phyloP scores from a whole-genome alignment of 2,888 invertebrate genomes.

The Aphidius colemani region DNA sequence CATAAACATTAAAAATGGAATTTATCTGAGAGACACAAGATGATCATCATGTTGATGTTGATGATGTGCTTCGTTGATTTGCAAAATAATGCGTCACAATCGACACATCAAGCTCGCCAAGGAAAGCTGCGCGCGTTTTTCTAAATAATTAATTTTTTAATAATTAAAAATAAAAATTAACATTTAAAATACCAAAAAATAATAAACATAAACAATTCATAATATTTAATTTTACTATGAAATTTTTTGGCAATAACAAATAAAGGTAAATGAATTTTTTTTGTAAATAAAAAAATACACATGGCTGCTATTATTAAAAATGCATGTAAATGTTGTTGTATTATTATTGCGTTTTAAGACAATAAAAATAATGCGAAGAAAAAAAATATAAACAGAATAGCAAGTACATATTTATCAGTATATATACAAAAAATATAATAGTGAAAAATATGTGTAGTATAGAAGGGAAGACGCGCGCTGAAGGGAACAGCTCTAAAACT shows the following conservation, averaged over 20 bases:
- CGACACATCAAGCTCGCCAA: slow-evolving; percentile 21
- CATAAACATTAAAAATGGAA: slow-evolving; percentile 12
- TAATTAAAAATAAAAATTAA: too few species aligned
- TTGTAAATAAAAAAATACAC: too few species aligned
- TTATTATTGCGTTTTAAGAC: not conserved
- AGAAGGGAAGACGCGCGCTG: slow-evolving; percentile 54
- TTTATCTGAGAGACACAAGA: slow-evolving; percentile 13
- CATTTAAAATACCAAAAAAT: not conserved
- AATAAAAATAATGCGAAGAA: slow-evolving; percentile 18
- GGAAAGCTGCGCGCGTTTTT: not conserved
- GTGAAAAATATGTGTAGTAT: slow-evolving; percentile 18
- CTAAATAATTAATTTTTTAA: too few species aligned
- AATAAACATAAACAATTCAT: not conserved
- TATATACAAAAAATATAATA: slow-evolving; percentile 15
- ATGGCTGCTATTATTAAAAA: too few species aligned
- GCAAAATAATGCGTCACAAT: slow-evolving; percentile 25
- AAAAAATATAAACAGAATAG: slow-evolving; percentile 22
- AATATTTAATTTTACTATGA: not conserved
- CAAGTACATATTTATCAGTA: not conserved
- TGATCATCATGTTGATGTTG: slow-evolving; percentile 3
- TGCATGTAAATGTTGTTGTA: not conserved
- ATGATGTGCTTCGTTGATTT: slow-evolving; percentile 24
- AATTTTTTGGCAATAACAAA: not conserved
- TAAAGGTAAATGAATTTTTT: not conserved
- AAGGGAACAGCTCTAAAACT: slow-evolving; percentile 48